Evolutionary conservation across 2,113 vertebrate species (phyloP).

Genomic region (Chaetura pelagica): DNA sequence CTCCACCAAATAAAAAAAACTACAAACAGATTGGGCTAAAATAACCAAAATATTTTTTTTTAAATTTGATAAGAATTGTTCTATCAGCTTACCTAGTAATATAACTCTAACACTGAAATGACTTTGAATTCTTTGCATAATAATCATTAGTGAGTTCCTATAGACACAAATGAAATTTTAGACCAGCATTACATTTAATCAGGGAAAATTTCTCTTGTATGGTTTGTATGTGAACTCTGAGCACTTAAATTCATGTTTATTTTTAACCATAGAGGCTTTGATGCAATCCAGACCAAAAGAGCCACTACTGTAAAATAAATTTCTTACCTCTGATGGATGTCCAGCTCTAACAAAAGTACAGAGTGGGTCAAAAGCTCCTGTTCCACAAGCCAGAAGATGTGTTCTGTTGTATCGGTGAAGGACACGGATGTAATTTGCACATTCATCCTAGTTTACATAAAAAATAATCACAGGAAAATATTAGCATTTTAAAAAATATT

Average conservation of each 20-base stretch:
- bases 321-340: constrained; percentile 81
- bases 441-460: constrained; percentile 82
- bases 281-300: not conserved
- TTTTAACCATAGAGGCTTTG: not conserved
- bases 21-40: not conserved
- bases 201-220: not conserved
- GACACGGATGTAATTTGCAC: constrained; percentile 93
- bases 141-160: not conserved
- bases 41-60: accelerated
- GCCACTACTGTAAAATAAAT: not conserved
- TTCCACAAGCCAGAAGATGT: constrained; percentile 92
- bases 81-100: not conserved
- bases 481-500: not conserved
- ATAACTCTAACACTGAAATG: not conserved
- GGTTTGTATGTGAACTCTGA: not conserved
- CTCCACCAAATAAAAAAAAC: too few species aligned
- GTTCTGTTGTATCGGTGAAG: constrained; percentile 92
- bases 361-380: constrained; percentile 91
- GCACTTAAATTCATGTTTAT: not conserved
- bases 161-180: not conserved
- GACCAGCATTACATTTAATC: not conserved
- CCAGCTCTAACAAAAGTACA: constrained; percentile 87
- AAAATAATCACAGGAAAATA: not conserved
- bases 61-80: not conserved
- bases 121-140: not conserved